Conservation (phyloP, 2,888 invertebrate genomes). For the Lasioglossum malachurum region DNA sequence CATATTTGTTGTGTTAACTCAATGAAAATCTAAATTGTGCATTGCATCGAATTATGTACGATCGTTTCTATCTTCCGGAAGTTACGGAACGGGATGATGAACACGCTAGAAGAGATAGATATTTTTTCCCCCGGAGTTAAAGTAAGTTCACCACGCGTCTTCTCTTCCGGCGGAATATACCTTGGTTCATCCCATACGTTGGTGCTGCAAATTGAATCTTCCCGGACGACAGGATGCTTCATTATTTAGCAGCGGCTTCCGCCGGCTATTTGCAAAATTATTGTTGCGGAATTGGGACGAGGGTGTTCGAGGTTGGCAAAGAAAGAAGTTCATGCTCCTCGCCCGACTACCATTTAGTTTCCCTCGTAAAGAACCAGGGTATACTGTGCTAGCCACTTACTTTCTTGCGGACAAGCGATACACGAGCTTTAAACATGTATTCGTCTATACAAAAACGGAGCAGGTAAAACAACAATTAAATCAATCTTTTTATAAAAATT, state of each 20-base stretch:
- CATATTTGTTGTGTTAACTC: not conserved
- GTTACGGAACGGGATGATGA: constrained; percentile 24
- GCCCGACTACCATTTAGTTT: constrained; percentile 72
- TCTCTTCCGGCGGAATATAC: constrained; percentile 55
- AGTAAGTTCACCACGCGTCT: constrained; percentile 57
- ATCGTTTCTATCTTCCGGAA: not conserved
- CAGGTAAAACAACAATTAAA: not conserved
- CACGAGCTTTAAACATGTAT: not conserved
- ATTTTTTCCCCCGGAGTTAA: constrained; percentile 41
- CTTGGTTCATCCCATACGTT: constrained; percentile 67
- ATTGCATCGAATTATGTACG: constrained; percentile 22
- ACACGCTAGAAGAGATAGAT: constrained; percentile 35
- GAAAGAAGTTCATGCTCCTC: constrained; percentile 70
- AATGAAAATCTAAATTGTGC: not conserved
- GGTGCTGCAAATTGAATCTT: constrained; percentile 80
- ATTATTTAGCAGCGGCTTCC: constrained; percentile 81
- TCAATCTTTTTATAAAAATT: not conserved
- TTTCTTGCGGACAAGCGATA: not conserved
- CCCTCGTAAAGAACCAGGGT: constrained; percentile 74
- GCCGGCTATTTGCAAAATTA: constrained; percentile 81
- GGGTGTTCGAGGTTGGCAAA: constrained; percentile 62
- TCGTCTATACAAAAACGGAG: not conserved
- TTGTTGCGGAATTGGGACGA: constrained; percentile 79
- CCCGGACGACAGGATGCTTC: constrained; percentile 77
- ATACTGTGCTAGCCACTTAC: constrained; percentile 44